Evolutionary conservation across 2,113 vertebrate genomes (phyloP).

Genomic region (Oreochromis niloticus): DNA sequence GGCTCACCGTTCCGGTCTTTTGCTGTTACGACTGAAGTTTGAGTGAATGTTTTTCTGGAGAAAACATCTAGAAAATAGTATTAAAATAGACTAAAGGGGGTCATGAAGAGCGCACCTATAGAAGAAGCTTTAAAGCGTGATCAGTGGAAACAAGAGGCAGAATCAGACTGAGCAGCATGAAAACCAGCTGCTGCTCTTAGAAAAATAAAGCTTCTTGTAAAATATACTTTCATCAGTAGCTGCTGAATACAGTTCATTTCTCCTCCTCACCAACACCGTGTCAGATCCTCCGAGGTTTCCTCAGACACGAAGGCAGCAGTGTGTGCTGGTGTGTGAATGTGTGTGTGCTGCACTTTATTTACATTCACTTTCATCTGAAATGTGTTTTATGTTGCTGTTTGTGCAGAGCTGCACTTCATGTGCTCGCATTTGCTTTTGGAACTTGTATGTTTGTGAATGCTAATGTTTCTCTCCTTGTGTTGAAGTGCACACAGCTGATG

Average conservation of each 20-base stretch:
- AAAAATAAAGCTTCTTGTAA: neutral
- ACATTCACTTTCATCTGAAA: neutral
- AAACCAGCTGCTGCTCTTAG: neutral
- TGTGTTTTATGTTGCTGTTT: neutral
- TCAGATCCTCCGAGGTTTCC: neutral
- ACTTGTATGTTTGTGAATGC: neutral
- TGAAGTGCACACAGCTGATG: neutral
- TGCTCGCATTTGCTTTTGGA: neutral
- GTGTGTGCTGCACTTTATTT: neutral
- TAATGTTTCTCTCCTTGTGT: neutral
- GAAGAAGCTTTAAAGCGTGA: neutral
- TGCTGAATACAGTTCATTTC: neutral
- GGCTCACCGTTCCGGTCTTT: neutral
- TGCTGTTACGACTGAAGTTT: neutral
- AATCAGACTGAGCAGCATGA: neutral
- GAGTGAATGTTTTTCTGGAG: neutral
- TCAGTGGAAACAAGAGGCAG: neutral
- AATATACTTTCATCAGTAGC: neutral
- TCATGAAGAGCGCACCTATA: rapidly evolving
- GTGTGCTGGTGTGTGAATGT: neutral
- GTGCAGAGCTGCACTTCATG: neutral
- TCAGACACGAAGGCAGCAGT: neutral
- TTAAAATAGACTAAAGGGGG: neutral
- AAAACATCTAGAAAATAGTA: neutral
- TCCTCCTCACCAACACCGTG: neutral